Base-by-base conservation (phyloP, 2,888 invertebrate genomes). In the Lypha dubia region DNA sequence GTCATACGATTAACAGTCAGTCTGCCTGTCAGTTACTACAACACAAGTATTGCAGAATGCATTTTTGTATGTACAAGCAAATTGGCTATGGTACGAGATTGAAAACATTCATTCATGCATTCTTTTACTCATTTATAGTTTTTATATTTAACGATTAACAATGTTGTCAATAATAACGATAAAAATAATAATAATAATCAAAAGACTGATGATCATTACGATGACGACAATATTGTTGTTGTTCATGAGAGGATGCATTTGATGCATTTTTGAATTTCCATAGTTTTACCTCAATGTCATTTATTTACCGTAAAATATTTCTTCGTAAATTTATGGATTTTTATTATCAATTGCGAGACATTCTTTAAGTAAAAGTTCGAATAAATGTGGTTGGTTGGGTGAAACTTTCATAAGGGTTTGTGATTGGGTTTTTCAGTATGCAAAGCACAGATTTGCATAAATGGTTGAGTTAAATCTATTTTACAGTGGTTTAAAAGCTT, bases 361-460 rank as follows among this genome's bases (percentile, higher is more conserved):
- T 77, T 70, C 51, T 51, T 68, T n/a, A 11, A 56, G 28, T 41
- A 24, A 46, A 73, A 65, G 20, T 63, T 56, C 22, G 56, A 63
- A 24, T 46, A 28, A 51, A 24, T 62, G 41, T 63, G 44, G 28
- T 46, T 56, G 11, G 3, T 6, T 46, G 44, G 11, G 3, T 6
- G 15, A 20, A 15, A 51, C 51, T 71, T 38, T 68, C 49, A 60
- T 28, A 49, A 20, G 58, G 46, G 49, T 49, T 68, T 68, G 49
- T 24, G 56, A 22, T 41, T 68, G 38, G 49, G 49, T 58, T 67
- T 46, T 65, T 24, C 13, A 68, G 62, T 53, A 74, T 67, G 74
- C 60, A 75, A 81, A 75, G 20, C 71, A n/a, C n/a, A n/a, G n/a
- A 82, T 76, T 82, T 75, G 22, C 75, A 84, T 84, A 82, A 82